These are phyloP conservation scores for Argyresthia goedartella DNA, from an alignment of 2,888 invertebrate species.

Conservation along the genomic window DNA sequence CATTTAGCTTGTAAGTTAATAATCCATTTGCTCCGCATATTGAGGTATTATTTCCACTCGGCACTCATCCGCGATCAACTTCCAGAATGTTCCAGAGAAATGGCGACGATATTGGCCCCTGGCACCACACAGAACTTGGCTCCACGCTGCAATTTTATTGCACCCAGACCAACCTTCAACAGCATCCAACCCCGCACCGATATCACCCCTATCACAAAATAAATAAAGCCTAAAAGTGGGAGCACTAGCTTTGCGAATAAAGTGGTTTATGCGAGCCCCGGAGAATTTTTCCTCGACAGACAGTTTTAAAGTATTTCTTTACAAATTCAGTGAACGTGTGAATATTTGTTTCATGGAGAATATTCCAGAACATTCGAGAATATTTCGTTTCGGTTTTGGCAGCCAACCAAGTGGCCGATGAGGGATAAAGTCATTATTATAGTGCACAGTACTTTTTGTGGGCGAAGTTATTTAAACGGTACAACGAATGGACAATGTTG, in stretches of 20 bases:
- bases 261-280: not conserved
- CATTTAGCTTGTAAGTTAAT: too few relatives aligned
- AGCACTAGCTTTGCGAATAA: not conserved
- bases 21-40: too few relatives aligned
- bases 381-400: too few relatives aligned
- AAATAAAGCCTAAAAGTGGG: not conserved
- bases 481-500: too few relatives aligned
- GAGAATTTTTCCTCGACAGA: not conserved
- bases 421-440: too few relatives aligned
- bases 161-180: not conserved
- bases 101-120: not conserved
- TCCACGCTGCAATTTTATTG: not conserved
- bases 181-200: not conserved
- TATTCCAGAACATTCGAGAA: not conserved
- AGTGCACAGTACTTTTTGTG: too few relatives aligned
- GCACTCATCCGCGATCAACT: not conserved
- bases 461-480: too few relatives aligned
- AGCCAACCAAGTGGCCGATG: not conserved
- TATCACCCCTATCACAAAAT: not conserved
- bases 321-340: constrained; percentile 4
- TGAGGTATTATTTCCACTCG: too few relatives aligned
- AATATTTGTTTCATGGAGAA: not conserved
- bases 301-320: constrained; percentile 5
- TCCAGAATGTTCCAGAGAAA: not conserved
- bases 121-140: not conserved